Conservation (phyloP, 2,888 invertebrate species). For the Brachyptera putata region DNA sequence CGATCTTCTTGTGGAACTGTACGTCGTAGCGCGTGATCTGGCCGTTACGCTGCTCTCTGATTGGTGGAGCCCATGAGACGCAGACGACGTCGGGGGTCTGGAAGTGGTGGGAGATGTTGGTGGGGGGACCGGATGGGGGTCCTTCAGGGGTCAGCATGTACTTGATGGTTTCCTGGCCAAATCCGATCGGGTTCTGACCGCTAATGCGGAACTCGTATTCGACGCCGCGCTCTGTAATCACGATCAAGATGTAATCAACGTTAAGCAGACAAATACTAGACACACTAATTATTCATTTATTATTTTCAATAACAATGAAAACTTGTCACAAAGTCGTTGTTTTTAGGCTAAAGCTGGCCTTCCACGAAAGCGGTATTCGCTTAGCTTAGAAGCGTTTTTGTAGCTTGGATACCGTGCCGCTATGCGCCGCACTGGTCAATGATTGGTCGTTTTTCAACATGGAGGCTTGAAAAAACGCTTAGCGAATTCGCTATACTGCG, state of each 20-base stretch:
- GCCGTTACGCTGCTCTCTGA: slow-evolving; percentile 86
- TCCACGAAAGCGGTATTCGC: too few species aligned
- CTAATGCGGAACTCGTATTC: slow-evolving; percentile 96
- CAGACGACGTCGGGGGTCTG: slow-evolving; percentile 92
- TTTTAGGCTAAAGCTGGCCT: too few species aligned
- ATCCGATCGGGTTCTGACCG: slow-evolving; percentile 91
- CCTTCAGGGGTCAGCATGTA: slow-evolving; percentile 93
- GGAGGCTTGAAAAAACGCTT: too few species aligned
- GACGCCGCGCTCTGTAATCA: slow-evolving; percentile 71
- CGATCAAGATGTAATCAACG: slow-evolving; percentile 5
- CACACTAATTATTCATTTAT: background rate
- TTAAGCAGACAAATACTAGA: background rate
- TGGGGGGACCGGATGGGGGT: slow-evolving; percentile 80
- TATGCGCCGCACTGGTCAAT: too few species aligned
- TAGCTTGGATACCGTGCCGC: too few species aligned
- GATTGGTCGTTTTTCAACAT: too few species aligned
- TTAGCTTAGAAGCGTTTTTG: too few species aligned
- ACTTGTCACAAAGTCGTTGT: too few species aligned
- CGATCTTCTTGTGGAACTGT: slow-evolving; percentile 85
- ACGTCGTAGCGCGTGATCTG: slow-evolving; percentile 90
- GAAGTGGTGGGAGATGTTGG: slow-evolving; percentile 78
- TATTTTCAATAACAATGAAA: background rate
- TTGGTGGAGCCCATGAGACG: slow-evolving; percentile 84
- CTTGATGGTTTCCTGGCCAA: slow-evolving; percentile 90
- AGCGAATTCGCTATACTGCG: too few species aligned